Evolutionary conservation across 2,797 vertebrate species (phyloP).

Genomic region (Vespertilio murinus): DNA sequence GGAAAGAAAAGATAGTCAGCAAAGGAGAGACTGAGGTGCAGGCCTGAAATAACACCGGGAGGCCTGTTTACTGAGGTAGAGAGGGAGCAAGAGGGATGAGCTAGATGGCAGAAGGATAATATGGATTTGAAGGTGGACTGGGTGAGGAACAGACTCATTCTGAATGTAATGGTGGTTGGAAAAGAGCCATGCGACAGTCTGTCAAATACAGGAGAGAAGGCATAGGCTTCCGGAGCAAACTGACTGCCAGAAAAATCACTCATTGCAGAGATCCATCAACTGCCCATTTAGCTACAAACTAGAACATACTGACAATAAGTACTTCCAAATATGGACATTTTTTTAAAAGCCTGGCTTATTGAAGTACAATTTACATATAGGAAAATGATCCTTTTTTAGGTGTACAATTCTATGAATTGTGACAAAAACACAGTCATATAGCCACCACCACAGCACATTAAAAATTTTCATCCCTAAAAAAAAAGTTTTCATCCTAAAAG

Average conservation of each 20-base stretch:
- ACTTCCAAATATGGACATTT: conserved; percentile 43
- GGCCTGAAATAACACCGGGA: background rate
- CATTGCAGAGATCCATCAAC: conserved; percentile 9
- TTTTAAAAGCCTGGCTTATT: background rate
- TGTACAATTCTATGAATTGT: background rate
- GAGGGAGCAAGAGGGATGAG: background rate
- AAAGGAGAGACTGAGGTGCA: conserved; percentile 17
- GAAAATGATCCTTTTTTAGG: background rate
- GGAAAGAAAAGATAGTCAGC: conserved; percentile 27
- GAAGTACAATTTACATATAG: background rate
- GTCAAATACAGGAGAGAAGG: conserved; percentile 54
- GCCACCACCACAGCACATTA: background rate
- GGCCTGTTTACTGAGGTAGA: background rate
- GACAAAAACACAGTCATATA: background rate
- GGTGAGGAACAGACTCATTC: conserved; percentile 26
- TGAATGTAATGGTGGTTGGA: background rate
- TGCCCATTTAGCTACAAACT: conserved; percentile 41
- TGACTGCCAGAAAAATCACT: conserved; percentile 55
- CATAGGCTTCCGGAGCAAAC: background rate
- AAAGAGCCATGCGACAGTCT: conserved; percentile 25
- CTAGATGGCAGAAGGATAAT: background rate
- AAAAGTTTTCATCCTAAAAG: background rate
- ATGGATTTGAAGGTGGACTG: conserved; percentile 17
- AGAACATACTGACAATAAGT: conserved; percentile 25
- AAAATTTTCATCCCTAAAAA: background rate